A percentile compares a stretch with the other conserved stretches of the same genome.
Conservation (phyloP, 2,113 vertebrate species). For the Taurulus bubalis region DNA sequence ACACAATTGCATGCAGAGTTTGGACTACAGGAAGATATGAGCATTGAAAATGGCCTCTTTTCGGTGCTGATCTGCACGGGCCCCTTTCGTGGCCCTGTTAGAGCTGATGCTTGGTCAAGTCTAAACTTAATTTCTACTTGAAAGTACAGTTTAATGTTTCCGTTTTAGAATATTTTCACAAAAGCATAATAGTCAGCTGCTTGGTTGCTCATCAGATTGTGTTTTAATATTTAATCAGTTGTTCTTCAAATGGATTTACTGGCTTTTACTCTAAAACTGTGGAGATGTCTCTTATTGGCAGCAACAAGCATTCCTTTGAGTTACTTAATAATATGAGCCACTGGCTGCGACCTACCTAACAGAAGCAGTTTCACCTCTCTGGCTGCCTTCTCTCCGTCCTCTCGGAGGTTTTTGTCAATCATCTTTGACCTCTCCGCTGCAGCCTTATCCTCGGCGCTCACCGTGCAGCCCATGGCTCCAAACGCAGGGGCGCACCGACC, state of each 20-base stretch:
- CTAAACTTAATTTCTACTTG: neutral
- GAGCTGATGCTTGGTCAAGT: neutral
- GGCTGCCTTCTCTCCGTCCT: slow-evolving; percentile 95
- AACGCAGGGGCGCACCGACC: slow-evolving; percentile 58
- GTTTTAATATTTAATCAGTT: neutral
- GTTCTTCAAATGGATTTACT: neutral
- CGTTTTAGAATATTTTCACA: neutral
- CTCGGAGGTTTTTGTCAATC: slow-evolving; percentile 96
- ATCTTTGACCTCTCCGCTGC: slow-evolving; percentile 95
- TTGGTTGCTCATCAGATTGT: neutral
- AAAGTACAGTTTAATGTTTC: neutral
- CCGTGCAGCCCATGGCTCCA: slow-evolving; percentile 93
- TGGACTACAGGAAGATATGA: slow-evolving; percentile 5
- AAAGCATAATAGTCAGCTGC: neutral
- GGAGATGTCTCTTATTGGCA: neutral
- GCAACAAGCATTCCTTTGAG: neutral
- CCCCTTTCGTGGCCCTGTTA: neutral
- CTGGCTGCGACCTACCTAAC: slow-evolving; percentile 84
- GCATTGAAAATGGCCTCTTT: slow-evolving; percentile 2
- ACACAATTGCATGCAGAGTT: slow-evolving; percentile 1
- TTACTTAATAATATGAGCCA: neutral
- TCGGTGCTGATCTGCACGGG: neutral
- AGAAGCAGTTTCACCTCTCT: slow-evolving; percentile 95
- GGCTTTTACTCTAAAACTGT: neutral
- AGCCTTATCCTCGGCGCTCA: slow-evolving; percentile 96